These are phyloP conservation scores for Telenomus remus DNA, from an alignment of 1,140 invertebrate genomes.

Conservation along the genomic window DNA sequence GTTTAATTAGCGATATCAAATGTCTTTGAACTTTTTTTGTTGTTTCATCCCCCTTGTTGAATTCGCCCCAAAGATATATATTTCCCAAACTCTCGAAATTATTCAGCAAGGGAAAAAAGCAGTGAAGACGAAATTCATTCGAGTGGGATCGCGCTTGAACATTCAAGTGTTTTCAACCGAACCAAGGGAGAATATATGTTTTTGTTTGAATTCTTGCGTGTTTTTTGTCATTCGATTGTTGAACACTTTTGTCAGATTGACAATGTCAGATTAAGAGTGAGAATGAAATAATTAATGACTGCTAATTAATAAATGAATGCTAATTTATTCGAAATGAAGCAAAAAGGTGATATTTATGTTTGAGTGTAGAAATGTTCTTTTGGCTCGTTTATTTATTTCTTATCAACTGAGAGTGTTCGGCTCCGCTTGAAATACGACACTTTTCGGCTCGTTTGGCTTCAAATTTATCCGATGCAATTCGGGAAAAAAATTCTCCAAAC, in stretches of 20 bases:
- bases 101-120: no score
- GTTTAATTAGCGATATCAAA: constrained; percentile 10
- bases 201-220: background rate
- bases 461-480: constrained; percentile 30
- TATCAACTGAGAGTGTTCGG: constrained; percentile 35
- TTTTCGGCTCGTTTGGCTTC: constrained; percentile 42
- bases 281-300: constrained; percentile 25
- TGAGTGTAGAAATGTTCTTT: background rate
- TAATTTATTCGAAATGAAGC: constrained; percentile 43
- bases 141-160: constrained; percentile 29
- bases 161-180: constrained; percentile 23
- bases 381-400: constrained; percentile 37
- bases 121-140: constrained; percentile 2
- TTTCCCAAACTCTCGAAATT: constrained; percentile 11
- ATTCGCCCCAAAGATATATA: constrained; percentile 6
- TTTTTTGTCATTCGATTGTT: background rate
- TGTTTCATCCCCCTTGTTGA: constrained; percentile 5
- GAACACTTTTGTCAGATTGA: background rate
- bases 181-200: constrained; percentile 2
- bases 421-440: constrained; percentile 41
- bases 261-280: no score
- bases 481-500: constrained; percentile 29
- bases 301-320: constrained; percentile 25
- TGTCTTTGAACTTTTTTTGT: constrained; percentile 9
- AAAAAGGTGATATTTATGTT: constrained; percentile 36